A percentile compares a stretch with the other conserved stretches of the same genome.
These are phyloP conservation scores for Streptopelia turtur DNA, from an alignment of 2,797 vertebrate species.

Conservation along the genomic window DNA sequence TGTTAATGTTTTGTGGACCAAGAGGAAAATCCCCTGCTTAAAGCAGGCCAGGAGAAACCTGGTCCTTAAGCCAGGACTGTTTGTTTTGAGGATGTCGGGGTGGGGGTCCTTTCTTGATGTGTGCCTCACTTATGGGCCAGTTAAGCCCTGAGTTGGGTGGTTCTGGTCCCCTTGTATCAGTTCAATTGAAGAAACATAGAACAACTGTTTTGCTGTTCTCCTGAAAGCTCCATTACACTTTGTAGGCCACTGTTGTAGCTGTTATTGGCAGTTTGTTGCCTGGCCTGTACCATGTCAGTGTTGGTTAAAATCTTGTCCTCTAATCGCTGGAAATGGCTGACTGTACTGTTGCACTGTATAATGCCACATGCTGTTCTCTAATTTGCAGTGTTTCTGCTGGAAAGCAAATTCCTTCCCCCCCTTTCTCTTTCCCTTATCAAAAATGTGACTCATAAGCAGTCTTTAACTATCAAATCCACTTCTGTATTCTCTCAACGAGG, in stretches of 20 bases:
- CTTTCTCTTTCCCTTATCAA: not conserved
- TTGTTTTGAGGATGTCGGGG: not conserved
- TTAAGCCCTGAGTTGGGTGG: not conserved
- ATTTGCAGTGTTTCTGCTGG: constrained; percentile 55
- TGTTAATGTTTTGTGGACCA: constrained; percentile 6
- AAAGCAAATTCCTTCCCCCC: constrained; percentile 35
- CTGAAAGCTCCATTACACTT: constrained; percentile 9
- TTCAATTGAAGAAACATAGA: not conserved
- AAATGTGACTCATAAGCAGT: constrained; percentile 69
- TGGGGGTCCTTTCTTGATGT: rapidly evolving
- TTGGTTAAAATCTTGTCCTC: constrained; percentile 50
- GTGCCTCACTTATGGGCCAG: not conserved
- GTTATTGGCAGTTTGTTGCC: constrained; percentile 18
- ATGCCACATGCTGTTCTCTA: constrained; percentile 31
- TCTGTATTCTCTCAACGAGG: constrained; percentile 61
- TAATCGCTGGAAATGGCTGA: constrained; percentile 21
- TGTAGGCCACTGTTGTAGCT: not conserved
- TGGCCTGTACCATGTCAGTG: not conserved
- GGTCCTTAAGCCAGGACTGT: not conserved
- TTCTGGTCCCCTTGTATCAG: not conserved
- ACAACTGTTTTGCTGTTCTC: not conserved
- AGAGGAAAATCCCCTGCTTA: not conserved
- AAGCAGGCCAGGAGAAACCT: not conserved
- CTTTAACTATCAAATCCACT: constrained; percentile 59
- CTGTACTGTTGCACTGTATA: constrained; percentile 14